Evolutionary conservation across 2,888 invertebrate species (phyloP), one percentile per base, ranked within the genome.

Genomic region (Phalera bucephala): DNA sequence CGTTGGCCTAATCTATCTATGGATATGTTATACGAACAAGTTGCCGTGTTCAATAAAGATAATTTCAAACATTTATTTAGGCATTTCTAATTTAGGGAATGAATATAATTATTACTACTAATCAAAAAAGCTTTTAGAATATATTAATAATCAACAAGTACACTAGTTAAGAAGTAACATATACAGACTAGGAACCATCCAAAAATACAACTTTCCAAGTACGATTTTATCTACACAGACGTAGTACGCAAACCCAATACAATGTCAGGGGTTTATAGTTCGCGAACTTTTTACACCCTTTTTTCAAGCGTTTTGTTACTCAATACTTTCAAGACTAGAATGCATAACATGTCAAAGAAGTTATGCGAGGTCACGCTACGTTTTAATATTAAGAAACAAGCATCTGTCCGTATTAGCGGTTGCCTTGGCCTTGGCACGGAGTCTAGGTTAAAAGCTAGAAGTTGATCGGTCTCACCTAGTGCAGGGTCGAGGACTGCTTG

Each of bases 401-500:
- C 22, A 10, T 22, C 10, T 22, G 22, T 22, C n/a, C 10, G 22
- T 10, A 5, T 22, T 9, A 10, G 10, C 4, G 10, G 42, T 43
- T 31, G 27, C 36, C 37, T 48, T 46, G 48, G 38, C 56, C 45
- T 35, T 45, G 43, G 36, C 40, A 36, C 21, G 42, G 23, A 20
- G 30, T 27, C 33, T 25, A 41, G 31, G 32, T 40, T 38, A n/a
- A 36, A 35, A 36, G 29, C 28, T 42, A 27, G 28, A 40, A 36
- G 38, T 35, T 26, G 33, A 41, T 44, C 27, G 37, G 12, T 41
- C 79, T 80, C 77, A 92, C 93, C 92, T 91, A 93, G 90, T 83
- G 92, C 91, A 68, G 93, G 91, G 83, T 92, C 92, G 84, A 92
- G 88, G 67, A 92, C 91, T 81, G 93, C 92, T 86, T 93, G 92